Conservation (phyloP, 2,888 invertebrate species). For the Ornithoptera alexandrae region DNA sequence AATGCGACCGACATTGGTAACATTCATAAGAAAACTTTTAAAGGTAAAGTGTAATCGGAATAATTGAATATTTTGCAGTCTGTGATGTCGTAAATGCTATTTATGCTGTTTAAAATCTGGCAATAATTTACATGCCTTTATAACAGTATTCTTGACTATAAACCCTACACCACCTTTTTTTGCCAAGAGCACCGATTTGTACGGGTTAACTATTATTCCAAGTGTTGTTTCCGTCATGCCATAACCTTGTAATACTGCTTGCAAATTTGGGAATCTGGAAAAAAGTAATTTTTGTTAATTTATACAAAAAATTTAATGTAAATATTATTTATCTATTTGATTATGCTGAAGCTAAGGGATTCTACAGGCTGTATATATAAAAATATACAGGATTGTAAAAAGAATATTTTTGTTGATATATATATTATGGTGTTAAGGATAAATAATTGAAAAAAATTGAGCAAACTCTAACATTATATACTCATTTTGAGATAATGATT, state of each 20-base stretch:
- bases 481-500: no score
- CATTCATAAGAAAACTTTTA: no score
- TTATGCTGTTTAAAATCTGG: not conserved
- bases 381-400: no score
- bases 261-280: slow-evolving; percentile 44
- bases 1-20: no score
- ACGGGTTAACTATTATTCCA: slow-evolving; percentile 34
- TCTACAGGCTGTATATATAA: no score
- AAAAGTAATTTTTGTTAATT: not conserved
- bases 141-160: slow-evolving; percentile 33
- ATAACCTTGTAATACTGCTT: slow-evolving; percentile 43
- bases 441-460: no score
- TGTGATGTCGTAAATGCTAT: not conserved
- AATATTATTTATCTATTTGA: not conserved
- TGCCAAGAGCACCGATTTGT: not conserved
- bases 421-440: no score
- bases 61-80: no score
- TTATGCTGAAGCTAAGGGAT: not conserved
- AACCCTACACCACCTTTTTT: slow-evolving; percentile 44
- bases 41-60: no score
- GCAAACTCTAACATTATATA: no score
- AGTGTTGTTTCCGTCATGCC: slow-evolving; percentile 48
- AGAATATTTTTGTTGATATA: no score
- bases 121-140: slow-evolving; percentile 40
- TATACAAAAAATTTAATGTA: not conserved